A percentile compares a stretch with the other conserved stretches of the same genome.
Evolutionary conservation across 2,113 vertebrate species (phyloP).

Genomic region (Gobius niger): DNA sequence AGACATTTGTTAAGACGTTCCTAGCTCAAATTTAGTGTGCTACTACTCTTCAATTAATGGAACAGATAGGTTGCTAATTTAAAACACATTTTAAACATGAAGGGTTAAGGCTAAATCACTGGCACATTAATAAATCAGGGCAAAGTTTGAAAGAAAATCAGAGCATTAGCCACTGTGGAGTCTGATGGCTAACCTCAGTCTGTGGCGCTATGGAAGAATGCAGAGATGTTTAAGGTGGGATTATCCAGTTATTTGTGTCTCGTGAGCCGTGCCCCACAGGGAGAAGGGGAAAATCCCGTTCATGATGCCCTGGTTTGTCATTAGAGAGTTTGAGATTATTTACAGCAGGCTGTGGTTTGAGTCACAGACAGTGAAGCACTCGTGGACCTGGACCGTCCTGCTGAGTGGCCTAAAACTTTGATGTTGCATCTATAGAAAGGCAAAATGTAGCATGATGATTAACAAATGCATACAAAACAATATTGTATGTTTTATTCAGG

Average conservation of each 20-base stretch:
- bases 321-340: constrained; percentile 23
- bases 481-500: too few relatives aligned
- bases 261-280: neutral
- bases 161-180: neutral
- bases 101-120: too few relatives aligned
- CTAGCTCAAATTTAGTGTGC: neutral
- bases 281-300: constrained; percentile 1
- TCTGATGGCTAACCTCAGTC: neutral
- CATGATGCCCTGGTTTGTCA: constrained; percentile 12
- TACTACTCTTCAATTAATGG: neutral
- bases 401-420: constrained; percentile 7
- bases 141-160: too few relatives aligned
- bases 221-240: neutral
- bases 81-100: too few relatives aligned
- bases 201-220: neutral
- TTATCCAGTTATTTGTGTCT: constrained; percentile 4
- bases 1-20: neutral
- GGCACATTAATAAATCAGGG: too few relatives aligned
- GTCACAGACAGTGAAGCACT: constrained; percentile 19
- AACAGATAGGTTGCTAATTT: too few relatives aligned
- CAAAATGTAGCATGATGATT: neutral
- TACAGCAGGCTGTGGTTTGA: constrained; percentile 9
- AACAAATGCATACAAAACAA: neutral
- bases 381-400: constrained; percentile 1
- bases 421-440: neutral